These are phyloP conservation scores for Macrochelys suwanniensis DNA, from an alignment of 2,797 vertebrate genomes.

Conservation along the genomic window DNA sequence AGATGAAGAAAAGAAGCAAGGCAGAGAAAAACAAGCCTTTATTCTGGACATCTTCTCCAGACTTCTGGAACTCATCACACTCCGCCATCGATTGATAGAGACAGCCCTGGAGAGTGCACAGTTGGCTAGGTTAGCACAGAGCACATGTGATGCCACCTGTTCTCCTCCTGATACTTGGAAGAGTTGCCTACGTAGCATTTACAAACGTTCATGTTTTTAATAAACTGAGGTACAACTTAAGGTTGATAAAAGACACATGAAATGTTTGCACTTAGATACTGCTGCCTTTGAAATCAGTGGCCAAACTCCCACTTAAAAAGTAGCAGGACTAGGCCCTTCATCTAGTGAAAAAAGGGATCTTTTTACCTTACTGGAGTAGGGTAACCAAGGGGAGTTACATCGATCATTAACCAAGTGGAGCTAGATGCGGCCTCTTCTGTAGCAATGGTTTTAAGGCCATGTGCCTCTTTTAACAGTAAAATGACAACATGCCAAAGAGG, in stretches of 20 bases:
- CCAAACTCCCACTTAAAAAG: neutral
- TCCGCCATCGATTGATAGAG: constrained; percentile 80
- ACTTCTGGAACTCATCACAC: constrained; percentile 82
- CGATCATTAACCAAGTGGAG: neutral
- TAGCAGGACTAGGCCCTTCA: neutral
- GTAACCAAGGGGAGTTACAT: neutral
- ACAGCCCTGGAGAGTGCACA: constrained; percentile 70
- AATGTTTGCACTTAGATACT: neutral
- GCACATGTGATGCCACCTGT: neutral
- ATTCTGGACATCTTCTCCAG: constrained; percentile 80
- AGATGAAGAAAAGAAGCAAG: constrained; percentile 62
- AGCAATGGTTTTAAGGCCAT: neutral
- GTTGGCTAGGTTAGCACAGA: constrained; percentile 78
- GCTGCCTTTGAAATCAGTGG: neutral
- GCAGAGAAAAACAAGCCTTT: constrained; percentile 68
- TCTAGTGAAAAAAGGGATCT: neutral
- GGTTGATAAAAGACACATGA: neutral
- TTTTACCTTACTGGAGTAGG: neutral
- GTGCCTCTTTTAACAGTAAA: neutral
- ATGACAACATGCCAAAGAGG: neutral
- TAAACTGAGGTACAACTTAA: neutral
- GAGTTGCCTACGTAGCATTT: neutral
- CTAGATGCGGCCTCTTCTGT: neutral
- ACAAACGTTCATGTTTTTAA: neutral
- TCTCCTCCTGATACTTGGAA: neutral